Conservation (phyloP, 2,797 vertebrate genomes). For the Iguana delicatissima region DNA sequence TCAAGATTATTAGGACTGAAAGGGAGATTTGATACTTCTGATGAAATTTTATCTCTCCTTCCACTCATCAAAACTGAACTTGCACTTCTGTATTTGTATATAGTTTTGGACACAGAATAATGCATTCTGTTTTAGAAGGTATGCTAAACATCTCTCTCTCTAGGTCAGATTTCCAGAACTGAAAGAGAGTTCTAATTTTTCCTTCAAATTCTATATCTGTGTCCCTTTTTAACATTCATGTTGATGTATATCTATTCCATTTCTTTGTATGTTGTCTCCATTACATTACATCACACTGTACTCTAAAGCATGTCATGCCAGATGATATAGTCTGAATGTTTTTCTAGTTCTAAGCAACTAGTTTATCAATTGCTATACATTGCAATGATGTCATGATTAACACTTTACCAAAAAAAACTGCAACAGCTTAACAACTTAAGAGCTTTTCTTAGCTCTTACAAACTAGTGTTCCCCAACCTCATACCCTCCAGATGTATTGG, state of each 20-base stretch:
- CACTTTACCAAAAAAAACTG: constrained; percentile 22
- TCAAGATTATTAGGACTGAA: not conserved
- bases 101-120: constrained; percentile 7
- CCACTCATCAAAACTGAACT: not conserved
- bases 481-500: not conserved
- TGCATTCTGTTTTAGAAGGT: constrained; percentile 12
- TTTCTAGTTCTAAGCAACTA: not conserved
- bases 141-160: constrained; percentile 15
- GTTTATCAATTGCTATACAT: not conserved
- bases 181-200: constrained; percentile 26
- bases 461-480: not conserved
- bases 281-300: constrained; percentile 44
- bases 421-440: too few species aligned
- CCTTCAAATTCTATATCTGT: constrained; percentile 44
- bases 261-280: constrained; percentile 65
- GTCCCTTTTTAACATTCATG: constrained; percentile 56
- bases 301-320: constrained; percentile 20
- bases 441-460: constrained; percentile 22
- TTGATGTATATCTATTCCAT: constrained; percentile 65
- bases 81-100: constrained; percentile 7
- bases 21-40: not conserved
- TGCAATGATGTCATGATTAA: constrained; percentile 24
- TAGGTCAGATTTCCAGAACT: constrained; percentile 19
- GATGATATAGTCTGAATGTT: not conserved
- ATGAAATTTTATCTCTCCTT: not conserved